These are phyloP conservation scores for Polyergus mexicanus DNA, from an alignment of 1,140 invertebrate genomes.

Conservation along the genomic window DNA sequence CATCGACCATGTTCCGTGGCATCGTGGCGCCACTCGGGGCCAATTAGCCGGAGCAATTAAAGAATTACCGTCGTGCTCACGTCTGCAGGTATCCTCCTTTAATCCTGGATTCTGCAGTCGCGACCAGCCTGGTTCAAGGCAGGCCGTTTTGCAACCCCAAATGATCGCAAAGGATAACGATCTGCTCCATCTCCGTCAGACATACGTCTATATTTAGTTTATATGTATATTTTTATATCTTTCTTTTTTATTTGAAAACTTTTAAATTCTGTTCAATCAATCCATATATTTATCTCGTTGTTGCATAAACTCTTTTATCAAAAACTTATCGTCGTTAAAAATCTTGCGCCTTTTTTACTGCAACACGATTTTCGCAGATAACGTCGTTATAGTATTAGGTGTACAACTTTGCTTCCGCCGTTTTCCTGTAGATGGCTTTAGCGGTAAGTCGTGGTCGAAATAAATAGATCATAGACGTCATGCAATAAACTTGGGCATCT, in stretches of 20 bases:
- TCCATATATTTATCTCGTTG: neutral
- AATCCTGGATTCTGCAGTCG: slow-evolving; percentile 53
- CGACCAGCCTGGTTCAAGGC: slow-evolving; percentile 61
- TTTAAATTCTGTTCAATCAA: neutral
- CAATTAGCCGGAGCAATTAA: slow-evolving; percentile 85
- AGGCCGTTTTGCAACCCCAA: slow-evolving; percentile 20
- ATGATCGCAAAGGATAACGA: slow-evolving; percentile 17
- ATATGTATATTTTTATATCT: neutral
- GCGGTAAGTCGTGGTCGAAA: too few species aligned
- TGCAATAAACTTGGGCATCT: too few species aligned
- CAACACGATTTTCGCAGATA: too few species aligned
- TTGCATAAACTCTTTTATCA: too few species aligned
- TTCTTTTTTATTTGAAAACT: neutral
- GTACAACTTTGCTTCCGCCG: too few species aligned
- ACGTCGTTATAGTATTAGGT: too few species aligned
- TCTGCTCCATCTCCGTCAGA: neutral
- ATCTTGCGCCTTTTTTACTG: too few species aligned
- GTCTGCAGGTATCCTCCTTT: slow-evolving; percentile 33
- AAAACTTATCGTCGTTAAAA: too few species aligned
- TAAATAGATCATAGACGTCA: too few species aligned
- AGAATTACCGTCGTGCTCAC: slow-evolving; percentile 81
- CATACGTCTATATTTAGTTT: slow-evolving; percentile 4
- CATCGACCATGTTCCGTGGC: slow-evolving; percentile 76
- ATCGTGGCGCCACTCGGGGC: slow-evolving; percentile 83
- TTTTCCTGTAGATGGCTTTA: too few species aligned